Evolutionary conservation across 2,888 invertebrate genomes (phyloP).

Genomic region (Eristalinus sepulchralis): DNA sequence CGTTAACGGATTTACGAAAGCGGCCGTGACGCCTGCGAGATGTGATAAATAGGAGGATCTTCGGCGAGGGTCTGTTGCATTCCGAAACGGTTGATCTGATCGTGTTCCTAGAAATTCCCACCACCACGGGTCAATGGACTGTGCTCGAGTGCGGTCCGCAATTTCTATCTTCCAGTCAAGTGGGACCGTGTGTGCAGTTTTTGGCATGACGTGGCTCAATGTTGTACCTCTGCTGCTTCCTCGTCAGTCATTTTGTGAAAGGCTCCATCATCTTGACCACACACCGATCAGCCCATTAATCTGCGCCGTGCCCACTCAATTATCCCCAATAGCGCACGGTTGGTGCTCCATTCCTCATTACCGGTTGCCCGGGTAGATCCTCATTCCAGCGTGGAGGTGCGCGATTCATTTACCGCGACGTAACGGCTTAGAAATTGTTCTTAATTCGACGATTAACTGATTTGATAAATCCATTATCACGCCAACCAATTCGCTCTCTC

Average conservation of each 20-base stretch:
- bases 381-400: neutral
- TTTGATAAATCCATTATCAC: constrained; percentile 65
- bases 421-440: constrained; percentile 56
- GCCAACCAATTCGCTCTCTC: constrained; percentile 23
- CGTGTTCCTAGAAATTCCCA: neutral
- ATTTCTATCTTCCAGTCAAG: neutral
- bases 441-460: constrained; percentile 58
- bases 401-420: constrained; percentile 27
- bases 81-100: neutral
- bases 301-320: neutral
- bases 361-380: neutral
- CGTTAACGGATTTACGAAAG: constrained; percentile 42
- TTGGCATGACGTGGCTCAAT: too few species aligned
- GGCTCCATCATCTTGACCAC: neutral
- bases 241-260: neutral
- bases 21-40: neutral
- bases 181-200: neutral
- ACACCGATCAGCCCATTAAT: neutral
- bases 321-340: neutral
- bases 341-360: too few species aligned
- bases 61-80: neutral
- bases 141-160: neutral
- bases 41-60: neutral
- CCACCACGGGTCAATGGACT: neutral
- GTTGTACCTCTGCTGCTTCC: too few species aligned